A percentile compares a stretch with the other conserved stretches of the same genome.
phyloP scores from a whole-genome alignment of 2,888 invertebrate species.

The Pharmacophagus antenor region DNA sequence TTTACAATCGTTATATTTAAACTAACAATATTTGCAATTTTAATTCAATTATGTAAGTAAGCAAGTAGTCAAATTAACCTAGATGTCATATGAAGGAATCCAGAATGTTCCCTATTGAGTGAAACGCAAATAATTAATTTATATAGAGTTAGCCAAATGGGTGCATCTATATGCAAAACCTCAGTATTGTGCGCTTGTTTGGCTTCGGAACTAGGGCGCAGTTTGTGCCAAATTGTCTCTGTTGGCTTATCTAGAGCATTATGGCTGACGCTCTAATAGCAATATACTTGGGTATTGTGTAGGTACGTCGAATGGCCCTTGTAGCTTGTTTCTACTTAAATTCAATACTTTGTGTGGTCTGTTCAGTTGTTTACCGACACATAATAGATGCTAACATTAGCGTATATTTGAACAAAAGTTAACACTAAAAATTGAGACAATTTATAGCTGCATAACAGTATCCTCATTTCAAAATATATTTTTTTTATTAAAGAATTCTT shows the following conservation, averaged over 20 bases:
- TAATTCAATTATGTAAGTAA: no score
- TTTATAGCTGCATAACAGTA: conserved; percentile 7
- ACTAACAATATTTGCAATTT: no score
- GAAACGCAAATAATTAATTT: conserved; percentile 73
- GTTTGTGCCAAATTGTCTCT: conserved; percentile 79
- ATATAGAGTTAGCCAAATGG: conserved; percentile 74
- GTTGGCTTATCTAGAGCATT: conserved; percentile 78
- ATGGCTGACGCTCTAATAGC: conserved; percentile 64
- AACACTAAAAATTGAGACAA: background rate
- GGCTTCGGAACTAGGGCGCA: conserved; percentile 71
- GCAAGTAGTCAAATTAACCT: conserved; percentile 35
- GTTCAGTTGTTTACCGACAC: conserved; percentile 30
- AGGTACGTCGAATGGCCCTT: conserved; percentile 58
- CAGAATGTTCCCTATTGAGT: conserved; percentile 57
- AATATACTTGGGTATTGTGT: conserved; percentile 68
- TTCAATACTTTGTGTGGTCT: conserved; percentile 41
- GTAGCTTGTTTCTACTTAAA: conserved; percentile 55
- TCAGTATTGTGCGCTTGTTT: conserved; percentile 66
- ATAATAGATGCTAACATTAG: conserved; percentile 23
- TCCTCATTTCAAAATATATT: background rate
- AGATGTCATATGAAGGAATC: conserved; percentile 18
- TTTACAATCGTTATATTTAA: no score
- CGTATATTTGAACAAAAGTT: conserved; percentile 14
- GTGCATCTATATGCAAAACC: conserved; percentile 78
- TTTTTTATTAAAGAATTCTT: background rate